These are phyloP conservation scores for Charadrius vociferus DNA, from an alignment of 2,113 vertebrate genomes.

Conservation along the genomic window DNA sequence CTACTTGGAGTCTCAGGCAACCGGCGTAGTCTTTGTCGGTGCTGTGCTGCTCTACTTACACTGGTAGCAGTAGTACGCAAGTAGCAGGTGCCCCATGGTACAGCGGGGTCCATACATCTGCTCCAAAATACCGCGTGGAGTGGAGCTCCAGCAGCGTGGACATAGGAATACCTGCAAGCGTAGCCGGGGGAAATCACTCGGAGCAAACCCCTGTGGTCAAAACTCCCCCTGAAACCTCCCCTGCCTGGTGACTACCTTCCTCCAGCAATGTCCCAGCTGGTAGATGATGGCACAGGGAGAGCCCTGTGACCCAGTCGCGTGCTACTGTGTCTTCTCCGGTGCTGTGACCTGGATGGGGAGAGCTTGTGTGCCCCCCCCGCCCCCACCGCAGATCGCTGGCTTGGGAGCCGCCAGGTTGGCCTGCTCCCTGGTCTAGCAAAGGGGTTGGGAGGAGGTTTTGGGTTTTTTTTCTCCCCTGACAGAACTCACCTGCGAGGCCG, in stretches of 20 bases:
- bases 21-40: not conserved
- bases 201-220: not conserved
- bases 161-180: rapidly evolving
- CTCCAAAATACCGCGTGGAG: rapidly evolving
- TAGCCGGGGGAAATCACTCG: not conserved
- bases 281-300: not conserved
- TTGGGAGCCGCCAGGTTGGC: not conserved
- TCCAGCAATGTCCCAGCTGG: not conserved
- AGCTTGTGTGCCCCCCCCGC: not conserved
- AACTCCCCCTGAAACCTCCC: not conserved
- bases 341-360: not conserved
- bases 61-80: not conserved
- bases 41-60: not conserved
- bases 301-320: too few relatives aligned
- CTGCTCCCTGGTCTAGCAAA: not conserved
- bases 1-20: not conserved
- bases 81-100: not conserved
- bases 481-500: not conserved
- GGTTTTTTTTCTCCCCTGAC: not conserved
- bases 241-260: rapidly evolving
- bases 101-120: not conserved
- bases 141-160: not conserved
- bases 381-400: rapidly evolving
- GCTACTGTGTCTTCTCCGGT: rapidly evolving
- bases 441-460: not conserved